Evolutionary conservation across 2,113 vertebrate species (phyloP).

Genomic region (Hemiprocne comata): DNA sequence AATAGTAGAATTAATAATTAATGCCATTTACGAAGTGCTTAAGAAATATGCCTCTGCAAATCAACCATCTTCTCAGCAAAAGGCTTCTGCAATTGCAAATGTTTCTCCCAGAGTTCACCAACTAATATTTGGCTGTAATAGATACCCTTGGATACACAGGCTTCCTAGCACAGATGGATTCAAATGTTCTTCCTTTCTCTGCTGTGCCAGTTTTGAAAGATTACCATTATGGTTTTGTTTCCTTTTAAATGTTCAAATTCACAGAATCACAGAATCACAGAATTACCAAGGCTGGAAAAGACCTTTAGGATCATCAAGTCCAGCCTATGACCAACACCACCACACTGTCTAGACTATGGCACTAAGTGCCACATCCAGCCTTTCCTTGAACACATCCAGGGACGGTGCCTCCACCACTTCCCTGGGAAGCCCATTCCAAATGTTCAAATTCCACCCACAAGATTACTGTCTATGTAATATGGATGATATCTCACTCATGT

Average conservation of each 20-base stretch:
- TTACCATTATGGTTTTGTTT: background rate
- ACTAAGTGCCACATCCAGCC: too few relatives aligned
- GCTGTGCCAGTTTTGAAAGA: background rate
- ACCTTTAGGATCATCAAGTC: too few relatives aligned
- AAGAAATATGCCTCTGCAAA: background rate
- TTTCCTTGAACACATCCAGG: too few relatives aligned
- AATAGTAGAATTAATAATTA: constrained; percentile 29
- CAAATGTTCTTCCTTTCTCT: background rate
- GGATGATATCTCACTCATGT: background rate
- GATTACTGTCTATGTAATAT: background rate
- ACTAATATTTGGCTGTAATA: background rate
- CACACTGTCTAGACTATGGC: too few relatives aligned
- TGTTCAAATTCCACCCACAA: background rate
- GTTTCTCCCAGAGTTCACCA: background rate
- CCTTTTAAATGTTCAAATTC: background rate
- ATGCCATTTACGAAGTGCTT: background rate
- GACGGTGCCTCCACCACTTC: too few relatives aligned
- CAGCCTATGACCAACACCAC: too few relatives aligned
- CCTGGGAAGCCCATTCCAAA: too few relatives aligned
- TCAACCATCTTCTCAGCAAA: background rate
- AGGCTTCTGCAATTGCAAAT: background rate
- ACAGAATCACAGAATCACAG: too few relatives aligned
- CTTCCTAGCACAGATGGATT: background rate
- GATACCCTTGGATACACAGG: background rate
- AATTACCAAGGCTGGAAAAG: too few relatives aligned